Base-by-base conservation (phyloP, 2,797 vertebrate species). In the Limosa lapponica region DNA sequence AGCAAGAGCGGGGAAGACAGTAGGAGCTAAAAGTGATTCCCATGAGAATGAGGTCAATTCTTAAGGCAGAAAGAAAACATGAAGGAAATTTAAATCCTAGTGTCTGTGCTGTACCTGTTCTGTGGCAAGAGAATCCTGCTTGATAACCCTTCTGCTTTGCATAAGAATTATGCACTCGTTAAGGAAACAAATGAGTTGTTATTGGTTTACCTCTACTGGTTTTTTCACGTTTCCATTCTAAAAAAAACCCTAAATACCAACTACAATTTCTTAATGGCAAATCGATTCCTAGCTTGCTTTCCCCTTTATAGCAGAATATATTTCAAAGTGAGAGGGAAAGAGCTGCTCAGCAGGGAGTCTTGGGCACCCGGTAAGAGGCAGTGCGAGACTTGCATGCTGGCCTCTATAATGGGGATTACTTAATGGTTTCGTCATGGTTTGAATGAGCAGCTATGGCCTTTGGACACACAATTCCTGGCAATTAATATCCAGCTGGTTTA, bases 81-180 rank as follows among this genome's bases (percentile, higher is more conserved):
- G 65, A 89, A 96, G 87, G 84, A 74, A 43, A 93, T 91, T 49
- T 51, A 93, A 95, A 96, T 92, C 58, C 58, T 51, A 0, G 70
- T 4, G 67, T 80, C 89, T 93, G 79, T 69, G 89, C 48, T 36
- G 17, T 92, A 93, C 95, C 85, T 91, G 95, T 95, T 96, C 79
- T 57, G 48, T 49, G 46, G 54, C 92, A 92, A 74, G 91, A 94
- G 89, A 80, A 95, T 95, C 95, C 91, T 96, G 94, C 89, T 90
- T 65, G 95, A 92, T 96, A 95, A 72, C 75, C 86, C 82, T 28
- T 24, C 25, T 85, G 69, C 46, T 96, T 96, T 96, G 84, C 95
- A 94, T 96, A 93, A 85, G 54, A 23, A n/a, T 78, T 89, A 78
- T 24, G 64, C 14, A 13, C 43, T 43, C 48, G 17, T 89, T 66